Evolutionary conservation across 1,140 invertebrate species (phyloP), one percentile per base, ranked within the genome.

Genomic region (Trichonephila clavata): DNA sequence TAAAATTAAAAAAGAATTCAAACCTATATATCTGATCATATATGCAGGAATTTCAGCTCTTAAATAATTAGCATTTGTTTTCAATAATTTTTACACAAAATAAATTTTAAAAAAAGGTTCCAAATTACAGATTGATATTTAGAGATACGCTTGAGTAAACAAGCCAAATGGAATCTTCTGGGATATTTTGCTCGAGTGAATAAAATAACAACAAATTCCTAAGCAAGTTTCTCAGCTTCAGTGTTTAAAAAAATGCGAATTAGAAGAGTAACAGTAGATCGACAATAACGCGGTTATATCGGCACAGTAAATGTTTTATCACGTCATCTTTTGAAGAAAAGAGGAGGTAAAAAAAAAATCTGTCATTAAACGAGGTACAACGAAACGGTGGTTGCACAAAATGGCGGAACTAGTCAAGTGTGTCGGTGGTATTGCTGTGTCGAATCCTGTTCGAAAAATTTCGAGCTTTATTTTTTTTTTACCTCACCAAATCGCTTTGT

Each of bases 321-420:
- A 27, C 71, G 71, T 27, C 71, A 77, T 77, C 71, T 77, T 77
- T 77, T 77, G 71, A 77, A 27, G 14, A 39, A 77, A 27, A 77
- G 32, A 4, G 13, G 27, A 77, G 71, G 27, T 39, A 6, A 39
- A 77, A 39, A 77, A 50, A 50, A 50, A 32, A 77, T 77, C 71
- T 32, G 14, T 27, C 71, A 77, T 6, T 77, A 20, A 77, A 77
- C 27, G 71, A 77, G 24, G 32, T 77, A 39, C 27, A 39, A 77
- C 32, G 71, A 39, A 77, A 77, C 71, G 71, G 24, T 77, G 32
- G 71, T 39, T 77, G 71, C 27, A 77, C 71, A 77, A 77, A 77
- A 77, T 77, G 71, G 71, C 71, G 71, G 50, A 77, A 77, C 71
- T 39, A 77, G 71, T 77, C 71, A 77, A 18, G 32, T 77, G 71